Percentiles rank a stretch among this genome's conserved stretches.
phyloP scores from a whole-genome alignment of 1,140 invertebrate genomes.

The Panonychus citri region DNA sequence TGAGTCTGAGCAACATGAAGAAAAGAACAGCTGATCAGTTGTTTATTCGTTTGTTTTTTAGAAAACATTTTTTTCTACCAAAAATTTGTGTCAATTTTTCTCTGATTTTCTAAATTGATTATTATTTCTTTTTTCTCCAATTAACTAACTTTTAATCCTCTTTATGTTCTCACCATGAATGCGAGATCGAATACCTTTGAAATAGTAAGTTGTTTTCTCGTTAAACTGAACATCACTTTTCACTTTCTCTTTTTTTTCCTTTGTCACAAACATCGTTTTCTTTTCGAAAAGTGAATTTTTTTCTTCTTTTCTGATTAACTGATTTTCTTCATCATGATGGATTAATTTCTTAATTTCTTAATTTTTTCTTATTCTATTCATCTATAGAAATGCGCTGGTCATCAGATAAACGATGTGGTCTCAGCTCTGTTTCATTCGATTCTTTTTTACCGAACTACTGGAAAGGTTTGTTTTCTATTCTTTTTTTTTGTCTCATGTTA shows the following conservation, averaged over 20 bases:
- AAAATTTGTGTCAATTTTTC: too few relatives aligned
- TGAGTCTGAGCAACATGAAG: too few relatives aligned
- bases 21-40: too few relatives aligned
- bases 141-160: not conserved
- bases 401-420: slow-evolving; percentile 82
- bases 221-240: not conserved
- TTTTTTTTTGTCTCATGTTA: not conserved
- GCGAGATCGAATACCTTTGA: slow-evolving; percentile 65
- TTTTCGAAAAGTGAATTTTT: too few relatives aligned
- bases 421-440: slow-evolving; percentile 83
- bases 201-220: slow-evolving; percentile 27
- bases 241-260: not conserved
- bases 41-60: too few relatives aligned
- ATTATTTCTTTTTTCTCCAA: not conserved
- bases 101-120: not conserved
- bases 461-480: slow-evolving; percentile 34
- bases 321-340: too few relatives aligned
- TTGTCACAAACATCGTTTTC: not conserved
- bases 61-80: too few relatives aligned
- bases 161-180: slow-evolving; percentile 41
- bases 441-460: slow-evolving; percentile 72
- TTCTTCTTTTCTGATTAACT: too few relatives aligned
- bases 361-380: not conserved
- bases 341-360: slow-evolving; percentile 7
- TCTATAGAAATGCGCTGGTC: slow-evolving; percentile 36